These are phyloP conservation scores for Propithecus coquereli DNA, from an alignment of 2,113 vertebrate species.

Conservation along the genomic window DNA sequence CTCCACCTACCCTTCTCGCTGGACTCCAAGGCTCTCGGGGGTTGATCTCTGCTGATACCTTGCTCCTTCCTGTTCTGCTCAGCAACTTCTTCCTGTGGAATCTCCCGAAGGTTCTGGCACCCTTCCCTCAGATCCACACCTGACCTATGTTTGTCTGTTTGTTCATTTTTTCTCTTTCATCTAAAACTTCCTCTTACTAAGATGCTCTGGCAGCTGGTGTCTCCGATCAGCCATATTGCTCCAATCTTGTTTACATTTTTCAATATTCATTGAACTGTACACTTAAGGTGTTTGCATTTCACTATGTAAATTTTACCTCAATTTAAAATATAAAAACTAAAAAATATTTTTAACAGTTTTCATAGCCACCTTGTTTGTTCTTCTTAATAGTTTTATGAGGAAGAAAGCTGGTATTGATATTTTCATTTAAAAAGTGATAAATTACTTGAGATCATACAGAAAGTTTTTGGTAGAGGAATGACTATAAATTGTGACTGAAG, in stretches of 20 bases:
- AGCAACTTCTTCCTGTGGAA: too few relatives aligned
- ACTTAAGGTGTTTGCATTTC: not conserved
- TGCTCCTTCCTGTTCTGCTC: too few relatives aligned
- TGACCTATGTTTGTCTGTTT: too few relatives aligned
- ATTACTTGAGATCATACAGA: not conserved
- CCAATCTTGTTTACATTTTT: not conserved
- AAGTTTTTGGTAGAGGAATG: not conserved
- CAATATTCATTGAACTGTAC: not conserved
- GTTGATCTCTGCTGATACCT: too few relatives aligned
- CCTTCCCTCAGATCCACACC: too few relatives aligned
- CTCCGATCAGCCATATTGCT: too few relatives aligned
- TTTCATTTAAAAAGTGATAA: not conserved
- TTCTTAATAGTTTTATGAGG: not conserved
- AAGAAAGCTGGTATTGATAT: not conserved
- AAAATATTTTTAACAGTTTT: not conserved
- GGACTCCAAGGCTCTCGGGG: too few relatives aligned
- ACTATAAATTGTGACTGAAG: not conserved
- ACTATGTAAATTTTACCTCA: not conserved
- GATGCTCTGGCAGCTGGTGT: too few relatives aligned
- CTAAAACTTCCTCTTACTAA: too few relatives aligned
- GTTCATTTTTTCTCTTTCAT: too few relatives aligned
- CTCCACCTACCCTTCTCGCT: too few relatives aligned
- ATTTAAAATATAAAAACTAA: not conserved
- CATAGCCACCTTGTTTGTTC: not conserved
- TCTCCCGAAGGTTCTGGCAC: too few relatives aligned